phyloP scores from a whole-genome alignment of 2,797 vertebrate species.

The Dicrostonyx torquatus region DNA sequence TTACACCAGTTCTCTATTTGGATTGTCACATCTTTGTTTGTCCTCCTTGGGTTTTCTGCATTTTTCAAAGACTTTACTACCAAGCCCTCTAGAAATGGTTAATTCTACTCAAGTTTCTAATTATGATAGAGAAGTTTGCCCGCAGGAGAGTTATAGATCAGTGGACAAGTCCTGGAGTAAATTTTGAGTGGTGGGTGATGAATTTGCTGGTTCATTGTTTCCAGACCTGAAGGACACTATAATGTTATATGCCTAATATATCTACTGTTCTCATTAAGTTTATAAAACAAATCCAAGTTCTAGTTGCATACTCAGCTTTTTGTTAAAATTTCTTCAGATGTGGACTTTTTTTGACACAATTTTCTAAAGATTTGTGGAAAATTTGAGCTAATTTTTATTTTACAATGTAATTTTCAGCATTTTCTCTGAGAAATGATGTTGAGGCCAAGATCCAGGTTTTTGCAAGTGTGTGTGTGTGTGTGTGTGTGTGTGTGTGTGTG shows the following conservation, averaged over 20 bases:
- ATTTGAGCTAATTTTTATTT: neutral
- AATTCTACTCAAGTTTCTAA: slow-evolving; percentile 59
- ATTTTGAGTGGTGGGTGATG: slow-evolving; percentile 26
- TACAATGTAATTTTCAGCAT: neutral
- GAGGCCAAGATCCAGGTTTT: neutral
- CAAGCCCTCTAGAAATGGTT: slow-evolving; percentile 40
- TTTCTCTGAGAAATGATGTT: slow-evolving; percentile 13
- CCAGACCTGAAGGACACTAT: neutral
- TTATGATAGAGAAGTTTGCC: slow-evolving; percentile 36
- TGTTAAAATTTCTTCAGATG: slow-evolving; percentile 41
- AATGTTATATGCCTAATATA: neutral
- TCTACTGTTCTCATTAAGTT: slow-evolving; percentile 24
- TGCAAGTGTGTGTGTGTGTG: neutral
- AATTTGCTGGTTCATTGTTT: slow-evolving; percentile 19
- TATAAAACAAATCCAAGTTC: slow-evolving; percentile 4
- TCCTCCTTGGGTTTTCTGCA: slow-evolving; percentile 15
- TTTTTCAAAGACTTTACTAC: slow-evolving; percentile 47
- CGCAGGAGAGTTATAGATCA: slow-evolving; percentile 1
- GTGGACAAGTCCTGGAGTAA: neutral
- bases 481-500: neutral
- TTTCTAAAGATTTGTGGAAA: slow-evolving; percentile 16
- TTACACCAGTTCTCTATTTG: neutral
- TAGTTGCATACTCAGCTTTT: neutral
- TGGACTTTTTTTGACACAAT: slow-evolving; percentile 38
- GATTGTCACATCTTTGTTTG: slow-evolving; percentile 47